Evolutionary conservation across 2,797 vertebrate genomes (phyloP).

Genomic region (Eulemur coronatus): DNA sequence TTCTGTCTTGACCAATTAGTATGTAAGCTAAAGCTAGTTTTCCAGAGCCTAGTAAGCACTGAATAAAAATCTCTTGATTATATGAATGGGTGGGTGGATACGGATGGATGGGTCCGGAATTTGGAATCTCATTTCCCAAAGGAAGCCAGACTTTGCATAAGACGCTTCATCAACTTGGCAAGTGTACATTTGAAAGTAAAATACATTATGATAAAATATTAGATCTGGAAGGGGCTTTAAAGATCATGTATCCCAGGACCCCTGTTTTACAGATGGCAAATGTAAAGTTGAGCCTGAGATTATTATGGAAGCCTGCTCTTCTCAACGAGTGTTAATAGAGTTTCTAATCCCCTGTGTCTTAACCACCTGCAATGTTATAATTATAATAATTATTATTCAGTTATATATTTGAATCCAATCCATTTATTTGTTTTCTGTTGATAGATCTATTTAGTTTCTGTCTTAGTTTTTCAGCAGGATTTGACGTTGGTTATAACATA

Average conservation of each 20-base stretch:
- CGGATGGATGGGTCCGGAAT: background rate
- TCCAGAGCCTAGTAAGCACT: background rate
- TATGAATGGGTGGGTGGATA: background rate
- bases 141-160: background rate
- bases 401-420: background rate
- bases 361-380: background rate
- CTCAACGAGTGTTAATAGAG: background rate
- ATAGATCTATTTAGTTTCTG: conserved; percentile 35
- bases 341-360: background rate
- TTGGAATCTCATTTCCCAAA: conserved; percentile 1
- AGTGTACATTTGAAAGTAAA: background rate
- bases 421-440: conserved; percentile 26
- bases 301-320: background rate
- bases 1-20: background rate
- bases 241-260: background rate
- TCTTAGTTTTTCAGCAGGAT: conserved; percentile 36
- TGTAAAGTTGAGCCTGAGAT: background rate
- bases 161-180: background rate
- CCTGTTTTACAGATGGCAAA: background rate
- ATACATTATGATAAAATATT: background rate
- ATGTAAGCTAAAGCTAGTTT: background rate
- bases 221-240: background rate
- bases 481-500: conserved; percentile 24
- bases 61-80: background rate
- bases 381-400: background rate